These are phyloP conservation scores for Kuschelorhynchus macadamiae DNA, from an alignment of 2,888 invertebrate species.

Conservation along the genomic window DNA sequence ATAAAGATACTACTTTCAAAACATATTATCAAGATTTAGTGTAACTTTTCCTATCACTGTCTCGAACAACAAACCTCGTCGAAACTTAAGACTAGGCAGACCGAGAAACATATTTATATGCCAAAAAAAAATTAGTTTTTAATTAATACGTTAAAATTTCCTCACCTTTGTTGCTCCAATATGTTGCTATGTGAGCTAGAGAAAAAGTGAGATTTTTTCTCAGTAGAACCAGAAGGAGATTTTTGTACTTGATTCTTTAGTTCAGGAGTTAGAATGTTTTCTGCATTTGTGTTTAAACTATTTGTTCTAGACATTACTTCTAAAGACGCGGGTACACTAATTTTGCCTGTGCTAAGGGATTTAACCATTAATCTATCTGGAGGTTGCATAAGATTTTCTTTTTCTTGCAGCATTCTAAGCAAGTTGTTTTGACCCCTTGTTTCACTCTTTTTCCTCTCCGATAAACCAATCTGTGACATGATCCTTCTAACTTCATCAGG, in stretches of 20 bases:
- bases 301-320: slow-evolving; percentile 59
- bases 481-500: slow-evolving; percentile 83
- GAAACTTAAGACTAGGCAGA: too few relatives aligned
- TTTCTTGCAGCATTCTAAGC: slow-evolving; percentile 61
- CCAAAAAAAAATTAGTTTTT: too few relatives aligned
- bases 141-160: too few relatives aligned
- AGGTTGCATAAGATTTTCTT: slow-evolving; percentile 50
- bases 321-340: slow-evolving; percentile 55
- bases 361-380: slow-evolving; percentile 64
- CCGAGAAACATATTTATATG: too few relatives aligned
- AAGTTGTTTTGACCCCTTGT: slow-evolving; percentile 58
- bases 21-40: too few relatives aligned
- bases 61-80: too few relatives aligned
- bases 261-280: slow-evolving; percentile 43
- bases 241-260: slow-evolving; percentile 50
- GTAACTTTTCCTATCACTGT: too few relatives aligned
- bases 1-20: too few relatives aligned
- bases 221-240: slow-evolving; percentile 50
- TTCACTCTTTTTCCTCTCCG: slow-evolving; percentile 68
- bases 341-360: slow-evolving; percentile 63
- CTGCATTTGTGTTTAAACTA: slow-evolving; percentile 59
- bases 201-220: slow-evolving; percentile 72
- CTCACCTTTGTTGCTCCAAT: slow-evolving; percentile 73
- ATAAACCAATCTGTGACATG: slow-evolving; percentile 74
- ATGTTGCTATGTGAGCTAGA: slow-evolving; percentile 80